Evolutionary conservation across 2,888 invertebrate species (phyloP).

Genomic region (Andrena bucephala): DNA sequence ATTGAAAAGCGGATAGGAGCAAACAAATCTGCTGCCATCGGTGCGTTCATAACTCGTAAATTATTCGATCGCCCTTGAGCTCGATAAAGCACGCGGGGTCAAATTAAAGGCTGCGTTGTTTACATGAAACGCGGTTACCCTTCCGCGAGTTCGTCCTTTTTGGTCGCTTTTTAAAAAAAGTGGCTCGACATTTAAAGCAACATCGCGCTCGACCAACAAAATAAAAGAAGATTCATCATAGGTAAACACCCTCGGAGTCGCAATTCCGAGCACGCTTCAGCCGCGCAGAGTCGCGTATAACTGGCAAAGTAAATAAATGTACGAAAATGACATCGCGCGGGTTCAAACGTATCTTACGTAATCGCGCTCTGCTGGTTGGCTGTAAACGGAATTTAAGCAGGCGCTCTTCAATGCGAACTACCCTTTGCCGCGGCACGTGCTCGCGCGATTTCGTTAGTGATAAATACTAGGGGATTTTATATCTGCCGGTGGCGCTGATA

Average conservation of each 20-base stretch:
- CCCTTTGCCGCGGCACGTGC: not conserved
- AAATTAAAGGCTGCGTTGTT: no score
- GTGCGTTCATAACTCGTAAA: not conserved
- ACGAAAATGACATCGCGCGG: not conserved
- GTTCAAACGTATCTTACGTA: not conserved
- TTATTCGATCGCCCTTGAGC: not conserved
- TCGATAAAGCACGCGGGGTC: not conserved
- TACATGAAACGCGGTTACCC: not conserved
- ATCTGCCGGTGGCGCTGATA: not conserved
- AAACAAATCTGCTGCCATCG: not conserved
- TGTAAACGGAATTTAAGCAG: not conserved
- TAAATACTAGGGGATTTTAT: no score
- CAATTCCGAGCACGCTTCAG: not conserved
- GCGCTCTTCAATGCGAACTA: not conserved
- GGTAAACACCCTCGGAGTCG: not conserved
- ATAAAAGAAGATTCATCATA: not conserved
- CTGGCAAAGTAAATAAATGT: conserved; percentile 12
- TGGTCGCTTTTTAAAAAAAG: not conserved
- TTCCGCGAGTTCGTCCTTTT: not conserved
- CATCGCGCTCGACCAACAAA: not conserved
- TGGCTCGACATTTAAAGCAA: not conserved
- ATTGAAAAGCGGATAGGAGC: not conserved
- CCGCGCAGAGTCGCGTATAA: not conserved
- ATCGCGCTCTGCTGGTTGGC: not conserved
- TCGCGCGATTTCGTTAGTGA: not conserved